Evolutionary conservation across 1,140 invertebrate species (phyloP).

Genomic region (Melanaphis sacchari): DNA sequence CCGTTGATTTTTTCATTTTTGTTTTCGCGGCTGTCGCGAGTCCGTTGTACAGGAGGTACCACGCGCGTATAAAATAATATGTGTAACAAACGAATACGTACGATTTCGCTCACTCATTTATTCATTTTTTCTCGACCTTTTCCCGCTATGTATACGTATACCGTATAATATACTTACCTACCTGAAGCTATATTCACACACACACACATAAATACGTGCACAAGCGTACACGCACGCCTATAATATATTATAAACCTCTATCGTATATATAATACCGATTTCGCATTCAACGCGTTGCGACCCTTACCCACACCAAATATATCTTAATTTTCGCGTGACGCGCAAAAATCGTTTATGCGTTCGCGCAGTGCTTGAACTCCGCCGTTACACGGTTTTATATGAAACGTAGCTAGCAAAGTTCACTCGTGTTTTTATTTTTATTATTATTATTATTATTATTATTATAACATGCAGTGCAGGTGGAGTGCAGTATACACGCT

Average conservation of each 20-base stretch:
- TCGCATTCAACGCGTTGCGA: background rate
- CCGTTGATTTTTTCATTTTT: conserved; percentile 6
- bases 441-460: background rate
- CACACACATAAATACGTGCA: too few species aligned
- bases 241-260: background rate
- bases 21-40: background rate
- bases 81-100: background rate
- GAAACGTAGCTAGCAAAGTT: background rate
- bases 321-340: conserved; percentile 16
- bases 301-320: background rate
- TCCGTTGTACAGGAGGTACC: background rate
- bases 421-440: background rate
- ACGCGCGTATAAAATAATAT: background rate
- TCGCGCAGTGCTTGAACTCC: background rate
- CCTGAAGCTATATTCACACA: background rate
- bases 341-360: conserved; percentile 2
- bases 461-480: background rate
- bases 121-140: conserved; percentile 16
- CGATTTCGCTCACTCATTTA: background rate
- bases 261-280: background rate
- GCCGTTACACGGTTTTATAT: background rate
- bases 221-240: background rate
- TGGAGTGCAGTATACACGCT: too few species aligned
- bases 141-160: background rate
- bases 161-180: background rate